Conservation (phyloP, 1,140 invertebrate species). For the Luehdorfia chinensis region DNA sequence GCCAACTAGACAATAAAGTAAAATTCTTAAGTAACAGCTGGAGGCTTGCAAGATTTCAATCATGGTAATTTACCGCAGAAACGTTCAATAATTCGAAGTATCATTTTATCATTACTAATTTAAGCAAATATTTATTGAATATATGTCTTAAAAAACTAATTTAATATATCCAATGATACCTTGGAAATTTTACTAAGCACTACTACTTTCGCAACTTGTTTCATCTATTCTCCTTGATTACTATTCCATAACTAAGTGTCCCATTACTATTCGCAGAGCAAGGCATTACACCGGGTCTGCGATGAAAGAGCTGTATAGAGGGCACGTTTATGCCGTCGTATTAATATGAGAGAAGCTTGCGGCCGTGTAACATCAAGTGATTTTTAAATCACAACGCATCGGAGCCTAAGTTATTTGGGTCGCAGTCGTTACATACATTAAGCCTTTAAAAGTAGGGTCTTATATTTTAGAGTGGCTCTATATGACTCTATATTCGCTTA, state of each 20-base stretch:
- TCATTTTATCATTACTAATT: no score
- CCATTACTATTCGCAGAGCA: conserved; percentile 3
- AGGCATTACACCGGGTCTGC: neutral
- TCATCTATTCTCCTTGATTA: conserved; percentile 1
- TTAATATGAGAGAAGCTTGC: conserved; percentile 15
- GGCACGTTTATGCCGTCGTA: conserved; percentile 5
- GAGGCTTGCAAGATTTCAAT: no score
- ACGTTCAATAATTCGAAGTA: no score
- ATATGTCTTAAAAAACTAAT: no score
- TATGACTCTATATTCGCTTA: no score
- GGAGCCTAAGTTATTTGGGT: conserved; percentile 13
- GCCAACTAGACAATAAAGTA: no score
- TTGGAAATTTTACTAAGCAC: no score
- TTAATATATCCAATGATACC: no score
- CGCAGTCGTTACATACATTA: conserved; percentile 9
- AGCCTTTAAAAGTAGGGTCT: conserved; percentile 1
- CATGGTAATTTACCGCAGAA: no score
- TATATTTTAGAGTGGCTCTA: neutral
- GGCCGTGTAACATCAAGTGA: conserved; percentile 10
- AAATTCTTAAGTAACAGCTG: no score
- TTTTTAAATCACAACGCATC: conserved; percentile 17
- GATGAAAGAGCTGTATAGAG: conserved; percentile 4
- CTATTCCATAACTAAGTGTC: neutral
- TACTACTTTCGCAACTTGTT: no score
- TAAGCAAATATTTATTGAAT: no score